phyloP scores from a whole-genome alignment of 2,888 invertebrate species.

The Dorcus hopei region DNA sequence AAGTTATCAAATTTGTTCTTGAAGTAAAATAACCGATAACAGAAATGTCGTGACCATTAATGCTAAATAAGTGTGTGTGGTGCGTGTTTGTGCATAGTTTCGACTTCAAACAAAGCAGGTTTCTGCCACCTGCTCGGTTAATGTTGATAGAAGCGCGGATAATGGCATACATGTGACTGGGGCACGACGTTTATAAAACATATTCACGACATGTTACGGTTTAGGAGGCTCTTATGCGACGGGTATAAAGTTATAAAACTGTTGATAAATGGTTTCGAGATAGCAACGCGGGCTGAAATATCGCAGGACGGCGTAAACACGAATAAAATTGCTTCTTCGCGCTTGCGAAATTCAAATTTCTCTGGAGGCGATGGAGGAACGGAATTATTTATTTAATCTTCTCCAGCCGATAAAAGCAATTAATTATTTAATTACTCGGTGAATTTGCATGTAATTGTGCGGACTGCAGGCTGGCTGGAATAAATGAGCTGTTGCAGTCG shows the following conservation, averaged over 20 bases:
- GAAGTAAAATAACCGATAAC: not conserved
- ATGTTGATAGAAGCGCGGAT: not conserved
- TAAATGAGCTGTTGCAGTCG: not conserved
- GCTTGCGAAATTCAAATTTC: no score
- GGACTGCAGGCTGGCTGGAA: not conserved
- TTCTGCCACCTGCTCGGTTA: not conserved
- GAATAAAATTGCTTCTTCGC: no score
- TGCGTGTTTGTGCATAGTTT: not conserved
- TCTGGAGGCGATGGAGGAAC: no score
- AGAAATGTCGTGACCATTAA: not conserved
- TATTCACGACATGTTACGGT: conserved; percentile 2
- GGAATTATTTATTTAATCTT: no score
- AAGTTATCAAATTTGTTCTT: no score
- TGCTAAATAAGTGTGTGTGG: not conserved
- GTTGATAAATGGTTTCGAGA: conserved; percentile 2
- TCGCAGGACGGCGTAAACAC: no score
- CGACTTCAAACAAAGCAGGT: not conserved
- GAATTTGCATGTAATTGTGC: no score
- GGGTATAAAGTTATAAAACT: conserved; percentile 6
- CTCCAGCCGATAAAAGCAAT: no score
- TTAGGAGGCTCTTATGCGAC: not conserved
- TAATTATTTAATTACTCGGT: no score
- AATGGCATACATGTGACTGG: not conserved
- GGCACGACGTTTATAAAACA: conserved; percentile 1
- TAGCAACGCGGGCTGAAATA: not conserved